Base-by-base conservation (phyloP, 1,140 invertebrate genomes). In the Aphidius gifuensis region DNA sequence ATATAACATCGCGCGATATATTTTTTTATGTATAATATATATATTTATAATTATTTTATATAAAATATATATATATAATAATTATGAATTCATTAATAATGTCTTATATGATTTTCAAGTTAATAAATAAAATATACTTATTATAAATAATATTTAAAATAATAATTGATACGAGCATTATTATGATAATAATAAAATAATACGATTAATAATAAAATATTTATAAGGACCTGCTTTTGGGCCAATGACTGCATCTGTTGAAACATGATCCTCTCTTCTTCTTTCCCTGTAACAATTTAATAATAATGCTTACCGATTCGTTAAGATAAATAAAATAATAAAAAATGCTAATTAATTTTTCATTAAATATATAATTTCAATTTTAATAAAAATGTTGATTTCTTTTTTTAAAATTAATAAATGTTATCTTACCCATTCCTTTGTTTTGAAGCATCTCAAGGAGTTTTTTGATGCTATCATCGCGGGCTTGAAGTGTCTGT, bases 381-480 rank as follows among this genome's bases (percentile, higher is more conserved):
- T 11, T 53, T 38, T 7, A 53, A 39, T 7, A 44, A 44, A 44
- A 44, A 44, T 44, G 6, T 6, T 44, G 9, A 39, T 45, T 11
- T 8, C 44, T 45, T 11, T 45, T 21, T 11, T 11, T 6, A 5
- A 16, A 11, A n/a, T n/a, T 5, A n/a, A 49, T 23, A 51, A 3
- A 43, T 44, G 60, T 68, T 58, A 67, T 86, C 92, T 89, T 83
- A 94, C 93, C 93, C 86, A 96, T 92, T 78, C 93, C 95, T 84
- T 98, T 97, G 77, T 90, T 95, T 80, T 98, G 95, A 53, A 98
- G 86, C 94, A 98, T 98, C 85, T 99, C 96, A 71, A 99, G 85
- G 68, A 99, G 86, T 82, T 98, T 98, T 85, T 98, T 98, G 72
- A 98, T 98, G 80, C 94, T 97, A 75, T 98, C 96, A 82, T 99